These are phyloP conservation scores for Harpalus rufipes DNA, from an alignment of 2,888 invertebrate genomes.

Conservation along the genomic window DNA sequence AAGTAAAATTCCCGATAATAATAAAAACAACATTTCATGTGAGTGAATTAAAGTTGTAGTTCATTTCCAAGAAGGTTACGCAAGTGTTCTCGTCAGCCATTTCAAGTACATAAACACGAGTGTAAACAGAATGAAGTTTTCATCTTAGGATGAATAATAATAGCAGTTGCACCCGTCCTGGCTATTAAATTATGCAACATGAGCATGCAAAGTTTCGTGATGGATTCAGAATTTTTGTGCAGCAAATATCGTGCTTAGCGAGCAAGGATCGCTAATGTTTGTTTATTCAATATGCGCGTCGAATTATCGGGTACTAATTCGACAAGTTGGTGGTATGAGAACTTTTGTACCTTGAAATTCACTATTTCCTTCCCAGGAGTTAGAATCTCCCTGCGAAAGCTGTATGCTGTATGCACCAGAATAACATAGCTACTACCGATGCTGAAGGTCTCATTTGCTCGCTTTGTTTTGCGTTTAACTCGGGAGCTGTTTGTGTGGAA, in stretches of 20 bases:
- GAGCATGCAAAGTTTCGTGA: conserved; percentile 60
- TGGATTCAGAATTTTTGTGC: conserved; percentile 38
- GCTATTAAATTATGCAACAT: conserved; percentile 57
- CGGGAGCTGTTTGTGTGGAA: conserved; percentile 3
- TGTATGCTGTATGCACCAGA: no score
- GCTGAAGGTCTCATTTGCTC: conserved; percentile 21
- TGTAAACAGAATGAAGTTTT: conserved; percentile 56
- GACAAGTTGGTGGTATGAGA: neutral
- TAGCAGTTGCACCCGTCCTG: conserved; percentile 50
- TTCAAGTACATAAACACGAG: conserved; percentile 55
- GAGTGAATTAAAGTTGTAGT: neutral
- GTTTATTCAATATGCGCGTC: conserved; percentile 48
- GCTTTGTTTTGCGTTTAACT: conserved; percentile 29
- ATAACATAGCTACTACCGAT: neutral
- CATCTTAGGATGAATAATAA: conserved; percentile 60
- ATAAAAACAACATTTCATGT: neutral
- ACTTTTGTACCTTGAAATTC: neutral
- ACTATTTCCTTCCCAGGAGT: no score
- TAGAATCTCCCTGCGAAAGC: no score
- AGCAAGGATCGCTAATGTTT: conserved; percentile 21
- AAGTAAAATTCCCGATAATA: neutral
- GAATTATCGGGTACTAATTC: conserved; percentile 38
- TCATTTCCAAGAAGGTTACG: conserved; percentile 11
- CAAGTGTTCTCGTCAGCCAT: conserved; percentile 52
- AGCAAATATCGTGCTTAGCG: conserved; percentile 33